phyloP scores from a whole-genome alignment of 1,140 invertebrate species.

The Leptopilina clavipes region DNA sequence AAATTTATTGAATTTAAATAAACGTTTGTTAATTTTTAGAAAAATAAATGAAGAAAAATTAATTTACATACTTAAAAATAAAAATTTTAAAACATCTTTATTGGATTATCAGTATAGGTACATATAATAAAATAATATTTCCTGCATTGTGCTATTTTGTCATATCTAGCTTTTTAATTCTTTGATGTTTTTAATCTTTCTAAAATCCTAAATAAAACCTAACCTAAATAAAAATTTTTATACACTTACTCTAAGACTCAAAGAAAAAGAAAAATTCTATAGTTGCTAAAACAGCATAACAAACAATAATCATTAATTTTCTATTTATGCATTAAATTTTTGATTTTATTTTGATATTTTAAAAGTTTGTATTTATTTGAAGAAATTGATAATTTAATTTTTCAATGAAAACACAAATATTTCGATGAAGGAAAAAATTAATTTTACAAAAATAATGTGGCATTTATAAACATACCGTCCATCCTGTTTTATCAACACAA shows the following conservation, averaged over 20 bases:
- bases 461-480: conserved; percentile 60
- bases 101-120: not conserved
- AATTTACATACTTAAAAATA: not conserved
- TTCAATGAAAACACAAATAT: too few relatives aligned
- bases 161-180: not conserved
- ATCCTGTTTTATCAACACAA: conserved; percentile 68
- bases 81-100: not conserved
- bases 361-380: too few relatives aligned
- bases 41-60: not conserved
- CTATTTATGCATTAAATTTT: too few relatives aligned
- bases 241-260: not conserved
- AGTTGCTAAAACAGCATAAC: too few relatives aligned
- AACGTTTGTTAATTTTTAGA: too few relatives aligned
- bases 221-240: not conserved
- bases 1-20: too few relatives aligned
- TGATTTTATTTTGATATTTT: too few relatives aligned
- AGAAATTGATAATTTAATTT: too few relatives aligned
- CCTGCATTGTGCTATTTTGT: not conserved
- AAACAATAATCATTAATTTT: too few relatives aligned
- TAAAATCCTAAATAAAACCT: not conserved
- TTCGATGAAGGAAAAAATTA: too few relatives aligned
- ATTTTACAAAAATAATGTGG: too few relatives aligned
- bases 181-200: not conserved
- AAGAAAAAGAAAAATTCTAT: too few relatives aligned
- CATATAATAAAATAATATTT: not conserved